Evolutionary conservation across 2,797 vertebrate genomes (phyloP).

Genomic region (Okamejei kenojei): DNA sequence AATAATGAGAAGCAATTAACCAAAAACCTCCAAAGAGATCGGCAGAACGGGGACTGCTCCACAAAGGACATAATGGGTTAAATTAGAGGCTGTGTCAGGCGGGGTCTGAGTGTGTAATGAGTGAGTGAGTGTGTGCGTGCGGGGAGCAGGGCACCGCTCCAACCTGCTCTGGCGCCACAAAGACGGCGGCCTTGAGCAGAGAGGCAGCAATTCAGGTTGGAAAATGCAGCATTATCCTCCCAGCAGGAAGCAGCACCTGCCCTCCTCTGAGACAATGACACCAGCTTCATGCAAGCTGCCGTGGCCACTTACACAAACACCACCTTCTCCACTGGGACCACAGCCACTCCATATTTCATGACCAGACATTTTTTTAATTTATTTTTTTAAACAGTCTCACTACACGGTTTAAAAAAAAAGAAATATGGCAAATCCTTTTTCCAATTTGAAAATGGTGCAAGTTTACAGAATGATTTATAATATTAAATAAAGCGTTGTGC

Average conservation of each 20-base stretch:
- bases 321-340: background rate
- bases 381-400: background rate
- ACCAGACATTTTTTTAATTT: background rate
- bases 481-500: background rate
- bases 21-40: background rate
- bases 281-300: slow-evolving; percentile 8
- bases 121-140: no score
- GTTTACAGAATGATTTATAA: background rate
- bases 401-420: background rate
- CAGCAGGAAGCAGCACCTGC: slow-evolving; percentile 19
- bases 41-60: background rate
- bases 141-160: background rate
- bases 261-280: slow-evolving; percentile 19
- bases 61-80: background rate
- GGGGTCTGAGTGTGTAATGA: background rate
- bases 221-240: slow-evolving; percentile 31
- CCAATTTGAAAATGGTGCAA: background rate
- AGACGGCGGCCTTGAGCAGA: slow-evolving; percentile 14
- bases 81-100: background rate
- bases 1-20: background rate
- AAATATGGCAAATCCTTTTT: background rate
- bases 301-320: slow-evolving; percentile 13
- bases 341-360: slow-evolving; percentile 24
- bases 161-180: background rate
- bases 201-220: slow-evolving; percentile 9